Base-by-base conservation (phyloP, 2,888 invertebrate species). In the Melipona beecheii region DNA sequence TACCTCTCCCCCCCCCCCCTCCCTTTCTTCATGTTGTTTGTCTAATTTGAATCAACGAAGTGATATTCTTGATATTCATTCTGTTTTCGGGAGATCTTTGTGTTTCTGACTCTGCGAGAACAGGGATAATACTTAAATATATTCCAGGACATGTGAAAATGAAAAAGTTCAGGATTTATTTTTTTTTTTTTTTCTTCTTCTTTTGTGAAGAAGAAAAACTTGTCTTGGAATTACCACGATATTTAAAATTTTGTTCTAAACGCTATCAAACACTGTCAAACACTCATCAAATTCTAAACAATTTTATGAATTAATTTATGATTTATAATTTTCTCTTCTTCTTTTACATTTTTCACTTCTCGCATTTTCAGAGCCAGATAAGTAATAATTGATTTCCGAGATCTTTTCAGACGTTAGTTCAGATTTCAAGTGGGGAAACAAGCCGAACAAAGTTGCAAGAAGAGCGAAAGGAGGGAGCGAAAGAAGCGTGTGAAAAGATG, bases 401-500 rank as follows among this genome's bases (percentile, higher is more conserved):
- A 19, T 5, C 43, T 27, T 56, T 68, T 69, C n/a, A 19, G 69
- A 31, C 17, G 68, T 36, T 9, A 60, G 36, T 15, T 4, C 50
- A 19, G 75, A 52, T 50, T 60, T 24, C 21, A 11, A 56, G 15
- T 64, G 19, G 36, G 36, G n/a, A 60, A 54, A 17, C 21, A 52
- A 64, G 17, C 0, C 31, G 31, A 0, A 31, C 31, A 49, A 58
- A 24, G 60, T n/a, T 15, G 24, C 49, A 31, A 27, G 50, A 50
- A 58, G 31, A 49, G 43, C 70, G 24, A 54, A 31, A 80, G 24
- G 11, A 21, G 24, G 49, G 17, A 54, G 65, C 50, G 60, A 54
- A 72, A 54, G 56, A 72, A 54, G 56, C 65, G 27, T 49, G 50
- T 50, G 74, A 43, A 70, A 50, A 36, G 52, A n/a, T 60, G 58